Percentiles rank a stretch among this genome's conserved stretches.
Evolutionary conservation across 2,113 vertebrate species (phyloP).

Genomic region (Chunga burmeisteri): DNA sequence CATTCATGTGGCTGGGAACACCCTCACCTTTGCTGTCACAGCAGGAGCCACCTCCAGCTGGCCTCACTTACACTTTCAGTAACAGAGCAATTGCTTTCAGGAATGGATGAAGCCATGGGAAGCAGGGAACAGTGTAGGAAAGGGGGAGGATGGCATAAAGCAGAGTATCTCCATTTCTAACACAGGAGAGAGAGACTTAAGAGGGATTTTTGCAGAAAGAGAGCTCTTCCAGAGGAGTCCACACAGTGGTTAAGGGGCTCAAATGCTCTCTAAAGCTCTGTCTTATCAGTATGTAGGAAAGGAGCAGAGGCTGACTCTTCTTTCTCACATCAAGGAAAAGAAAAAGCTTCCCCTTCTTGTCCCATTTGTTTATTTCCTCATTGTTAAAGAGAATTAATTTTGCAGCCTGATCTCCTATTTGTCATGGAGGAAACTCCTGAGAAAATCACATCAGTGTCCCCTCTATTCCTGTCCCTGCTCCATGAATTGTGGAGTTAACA

Average conservation of each 20-base stretch:
- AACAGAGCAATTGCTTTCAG: neutral
- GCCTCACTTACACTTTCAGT: neutral
- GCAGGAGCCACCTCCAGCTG: neutral
- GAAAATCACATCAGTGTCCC: neutral
- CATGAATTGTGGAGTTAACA: neutral
- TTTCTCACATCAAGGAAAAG: neutral
- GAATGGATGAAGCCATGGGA: neutral
- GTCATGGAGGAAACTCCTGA: neutral
- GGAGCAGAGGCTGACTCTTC: neutral
- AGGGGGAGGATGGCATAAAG: neutral
- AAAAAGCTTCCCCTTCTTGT: neutral
- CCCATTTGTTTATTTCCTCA: neutral
- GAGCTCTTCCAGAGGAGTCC: neutral
- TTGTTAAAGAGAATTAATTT: neutral
- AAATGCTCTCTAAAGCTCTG: neutral
- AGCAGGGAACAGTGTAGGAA: neutral
- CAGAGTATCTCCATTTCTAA: neutral
- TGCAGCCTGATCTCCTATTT: neutral
- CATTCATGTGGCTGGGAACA: neutral
- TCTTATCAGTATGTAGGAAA: neutral
- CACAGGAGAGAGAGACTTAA: neutral
- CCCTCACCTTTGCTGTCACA: neutral
- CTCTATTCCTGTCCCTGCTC: neutral
- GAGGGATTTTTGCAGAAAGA: neutral
- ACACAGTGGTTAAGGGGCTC: neutral